Percentiles rank a stretch among this genome's conserved stretches.
Conservation (phyloP, 2,113 vertebrate species). For the Oreochromis aureus region DNA sequence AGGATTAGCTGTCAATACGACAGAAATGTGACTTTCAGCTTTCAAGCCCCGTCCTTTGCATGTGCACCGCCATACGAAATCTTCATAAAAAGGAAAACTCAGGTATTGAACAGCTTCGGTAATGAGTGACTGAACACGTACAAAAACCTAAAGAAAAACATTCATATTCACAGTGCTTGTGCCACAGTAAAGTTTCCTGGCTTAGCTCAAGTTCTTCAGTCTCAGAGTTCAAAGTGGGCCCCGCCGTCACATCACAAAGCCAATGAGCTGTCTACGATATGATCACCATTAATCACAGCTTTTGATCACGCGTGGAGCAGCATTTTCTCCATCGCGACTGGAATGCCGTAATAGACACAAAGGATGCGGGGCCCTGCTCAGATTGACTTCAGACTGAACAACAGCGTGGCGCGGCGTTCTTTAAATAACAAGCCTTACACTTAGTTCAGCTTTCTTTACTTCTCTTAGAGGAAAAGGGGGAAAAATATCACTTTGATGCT, state of each 20-base stretch:
- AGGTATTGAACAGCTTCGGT: background rate
- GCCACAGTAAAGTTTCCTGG: slow-evolving; percentile 13
- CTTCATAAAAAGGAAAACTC: background rate
- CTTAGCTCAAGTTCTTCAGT: slow-evolving; percentile 22
- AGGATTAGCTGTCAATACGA: background rate
- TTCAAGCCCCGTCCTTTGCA: background rate
- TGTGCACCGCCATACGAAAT: background rate
- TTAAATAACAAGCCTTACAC: slow-evolving; percentile 18
- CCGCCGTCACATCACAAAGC: slow-evolving; percentile 34
- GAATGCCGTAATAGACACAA: slow-evolving; percentile 47
- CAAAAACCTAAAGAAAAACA: background rate
- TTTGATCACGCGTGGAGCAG: slow-evolving; percentile 35
- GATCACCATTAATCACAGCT: slow-evolving; percentile 60
- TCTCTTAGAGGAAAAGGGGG: slow-evolving; percentile 1
- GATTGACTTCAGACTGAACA: slow-evolving; percentile 59
- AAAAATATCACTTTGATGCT: slow-evolving; percentile 79
- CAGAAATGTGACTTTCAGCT: background rate
- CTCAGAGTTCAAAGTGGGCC: slow-evolving; percentile 46
- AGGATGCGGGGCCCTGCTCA: slow-evolving; percentile 18
- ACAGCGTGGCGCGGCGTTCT: background rate
- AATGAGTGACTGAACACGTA: background rate
- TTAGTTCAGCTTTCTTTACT: slow-evolving; percentile 12
- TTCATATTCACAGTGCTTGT: background rate
- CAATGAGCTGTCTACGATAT: slow-evolving; percentile 31
- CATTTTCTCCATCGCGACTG: slow-evolving; percentile 32